Evolutionary conservation across 2,888 invertebrate species (phyloP), one percentile per base, ranked within the genome.

Genomic region (Anoncus sp.): DNA sequence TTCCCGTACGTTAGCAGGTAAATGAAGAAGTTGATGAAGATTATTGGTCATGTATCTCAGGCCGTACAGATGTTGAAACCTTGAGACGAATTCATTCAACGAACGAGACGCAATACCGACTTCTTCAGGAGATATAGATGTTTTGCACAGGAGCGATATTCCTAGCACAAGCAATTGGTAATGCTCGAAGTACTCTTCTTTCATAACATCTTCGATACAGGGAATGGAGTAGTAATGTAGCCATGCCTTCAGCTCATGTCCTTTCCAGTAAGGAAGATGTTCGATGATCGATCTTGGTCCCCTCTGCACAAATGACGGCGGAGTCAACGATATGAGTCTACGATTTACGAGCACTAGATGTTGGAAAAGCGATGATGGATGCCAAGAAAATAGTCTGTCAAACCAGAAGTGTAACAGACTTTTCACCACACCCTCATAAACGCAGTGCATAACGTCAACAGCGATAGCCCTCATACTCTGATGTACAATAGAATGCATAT

Each of bases 11-110:
- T 47, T 65, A 12, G 62, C 62, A 4, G 55, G 35, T 20, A 77
- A 66, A 22, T 81, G 81, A 2, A 79, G 47, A 1, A 81, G 45
- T 53, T 69, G 70, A 57, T 81, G 79, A 2, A 81, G 20, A 24
- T 74, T 79, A 14, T 65, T 62, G 6, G 53, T 49, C 73, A 69
- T 59, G 16, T 59, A 38, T 40, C 22, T 53, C 38, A 12, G 20
- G 3, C 63, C 75, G 18, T 81, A 80, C 27, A 79, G 45, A 20
- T 40, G 10, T 70, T 75, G 55, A 72, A 67, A 81, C 35, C 57
- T 40, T 20, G 31, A n/a, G 24, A 82, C 76, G 20, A 75, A 83
- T 31, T 67, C 45, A 22, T 77, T 27, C 10, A 82, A 27, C 20
- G 69, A 53, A 16, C 55, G 40, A 10, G 53, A 38, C 9, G 83